Evolutionary conservation across 1,140 invertebrate genomes (phyloP), one percentile per base, ranked within the genome.

Genomic region (Tetramorium parvispinum): DNA sequence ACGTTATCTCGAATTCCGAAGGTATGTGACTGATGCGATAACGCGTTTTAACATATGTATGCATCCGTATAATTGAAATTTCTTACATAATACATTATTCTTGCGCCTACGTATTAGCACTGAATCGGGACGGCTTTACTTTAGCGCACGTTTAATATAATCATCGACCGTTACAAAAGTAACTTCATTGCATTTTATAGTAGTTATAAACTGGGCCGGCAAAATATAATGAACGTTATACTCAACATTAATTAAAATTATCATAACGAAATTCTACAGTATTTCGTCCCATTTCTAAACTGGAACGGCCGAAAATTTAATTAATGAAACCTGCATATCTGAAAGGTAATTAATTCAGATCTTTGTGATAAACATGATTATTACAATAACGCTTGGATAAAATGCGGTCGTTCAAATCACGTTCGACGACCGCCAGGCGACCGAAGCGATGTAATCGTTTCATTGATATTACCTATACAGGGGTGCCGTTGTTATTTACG

Each of bases 221-320:
- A 16, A 70, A 81, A 40, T 55, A 43, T 79, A 79, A 79, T 55
- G 77, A 68, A 53, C 63, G 10, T 16, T 81, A 27, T 21, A 59
- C 8, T 13, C 13, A 40, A 70, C 21, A 24, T 81, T 81, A 55
- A 81, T 81, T 81, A 81, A 81, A 70, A 57, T 55, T 70, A 70
- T 81, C 63, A 18, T 53, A 68, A 68, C 46, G 49, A 65, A 37
- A 70, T 27, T 55, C n/a, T 5, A 53, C 46, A 10, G 16, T 43
- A 43, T 70, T 21, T 81, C 51, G 49, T 70, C 10, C 49, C 37
- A 70, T 37, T 81, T 81, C 21, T 27, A 40, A 79, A 79, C 46
- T 70, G 21, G 65, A 21, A 40, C 21, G 78, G 65, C 10, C 37
- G 21, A 81, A 78, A 81, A 70, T 81, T 70, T 70, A 70, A 81